A percentile compares a stretch with the other conserved stretches of the same genome.
Evolutionary conservation across 2,113 vertebrate species (phyloP).

Genomic region (Xenopus laevis): DNA sequence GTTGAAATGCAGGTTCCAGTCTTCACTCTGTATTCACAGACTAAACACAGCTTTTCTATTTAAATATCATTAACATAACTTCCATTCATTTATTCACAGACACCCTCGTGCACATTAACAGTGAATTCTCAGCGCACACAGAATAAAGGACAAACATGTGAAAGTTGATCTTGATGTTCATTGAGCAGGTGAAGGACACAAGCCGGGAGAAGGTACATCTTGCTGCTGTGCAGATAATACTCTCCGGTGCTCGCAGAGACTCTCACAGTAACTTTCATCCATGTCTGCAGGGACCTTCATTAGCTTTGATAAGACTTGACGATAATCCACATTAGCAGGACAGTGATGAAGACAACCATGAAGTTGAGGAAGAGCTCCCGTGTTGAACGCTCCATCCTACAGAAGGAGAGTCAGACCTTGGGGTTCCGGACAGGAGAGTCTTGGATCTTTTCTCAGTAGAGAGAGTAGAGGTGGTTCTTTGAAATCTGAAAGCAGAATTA

Average conservation of each 20-base stretch:
- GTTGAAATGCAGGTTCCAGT: background rate
- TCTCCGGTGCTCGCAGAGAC: constrained; percentile 31
- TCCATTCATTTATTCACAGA: background rate
- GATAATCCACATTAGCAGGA: constrained; percentile 94
- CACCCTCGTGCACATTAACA: background rate
- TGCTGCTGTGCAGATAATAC: constrained; percentile 3
- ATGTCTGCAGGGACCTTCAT: constrained; percentile 49
- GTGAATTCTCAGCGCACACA: background rate
- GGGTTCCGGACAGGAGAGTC: background rate
- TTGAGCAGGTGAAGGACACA: background rate
- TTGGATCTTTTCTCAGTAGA: too few relatives aligned
- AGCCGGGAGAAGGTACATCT: constrained; percentile 2
- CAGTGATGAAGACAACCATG: constrained; percentile 87
- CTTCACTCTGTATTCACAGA: background rate
- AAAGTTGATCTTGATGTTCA: background rate
- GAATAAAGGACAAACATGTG: background rate
- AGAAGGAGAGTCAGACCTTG: constrained; percentile 30
- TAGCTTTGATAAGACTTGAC: constrained; percentile 86
- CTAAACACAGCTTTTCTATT: constrained; percentile 19
- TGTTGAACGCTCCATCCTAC: constrained; percentile 76
- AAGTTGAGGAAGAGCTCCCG: constrained; percentile 95
- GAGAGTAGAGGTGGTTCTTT: background rate
- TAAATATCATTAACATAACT: background rate
- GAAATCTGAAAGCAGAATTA: background rate
- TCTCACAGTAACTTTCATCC: constrained; percentile 31